A percentile compares a stretch with the other conserved stretches of the same genome.
Evolutionary conservation across 2,113 vertebrate genomes (phyloP).

Genomic region (Scortum barcoo): DNA sequence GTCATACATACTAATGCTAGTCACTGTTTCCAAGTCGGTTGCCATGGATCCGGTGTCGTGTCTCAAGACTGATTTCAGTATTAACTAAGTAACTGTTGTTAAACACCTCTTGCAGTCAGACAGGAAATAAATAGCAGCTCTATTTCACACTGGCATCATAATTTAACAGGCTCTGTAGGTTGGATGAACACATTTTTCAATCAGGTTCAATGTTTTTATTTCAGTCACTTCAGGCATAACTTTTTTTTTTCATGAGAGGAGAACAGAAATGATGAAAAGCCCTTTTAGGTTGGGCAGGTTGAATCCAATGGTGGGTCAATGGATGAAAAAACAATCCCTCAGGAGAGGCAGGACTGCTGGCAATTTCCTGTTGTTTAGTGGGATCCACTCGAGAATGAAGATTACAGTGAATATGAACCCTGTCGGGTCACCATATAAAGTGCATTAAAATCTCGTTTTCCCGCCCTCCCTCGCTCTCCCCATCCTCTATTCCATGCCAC

Average conservation of each 20-base stretch:
- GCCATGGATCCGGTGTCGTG: background rate
- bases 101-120: constrained; percentile 17
- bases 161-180: background rate
- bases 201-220: background rate
- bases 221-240: background rate
- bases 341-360: background rate
- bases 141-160: background rate
- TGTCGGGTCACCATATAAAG: background rate
- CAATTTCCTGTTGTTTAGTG: background rate
- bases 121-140: background rate
- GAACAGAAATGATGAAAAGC: background rate
- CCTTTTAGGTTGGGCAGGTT: background rate
- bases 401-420: background rate
- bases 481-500: background rate
- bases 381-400: background rate
- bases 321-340: background rate
- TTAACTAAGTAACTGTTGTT: constrained; percentile 1
- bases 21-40: constrained; percentile 17
- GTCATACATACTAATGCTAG: background rate
- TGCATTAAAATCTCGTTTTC: background rate
- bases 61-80: constrained; percentile 5
- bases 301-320: background rate
- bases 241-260: background rate
- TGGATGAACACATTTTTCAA: background rate
- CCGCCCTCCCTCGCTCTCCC: background rate